Base-by-base conservation (phyloP, 2,113 vertebrate genomes). In the Hippolais icterina region DNA sequence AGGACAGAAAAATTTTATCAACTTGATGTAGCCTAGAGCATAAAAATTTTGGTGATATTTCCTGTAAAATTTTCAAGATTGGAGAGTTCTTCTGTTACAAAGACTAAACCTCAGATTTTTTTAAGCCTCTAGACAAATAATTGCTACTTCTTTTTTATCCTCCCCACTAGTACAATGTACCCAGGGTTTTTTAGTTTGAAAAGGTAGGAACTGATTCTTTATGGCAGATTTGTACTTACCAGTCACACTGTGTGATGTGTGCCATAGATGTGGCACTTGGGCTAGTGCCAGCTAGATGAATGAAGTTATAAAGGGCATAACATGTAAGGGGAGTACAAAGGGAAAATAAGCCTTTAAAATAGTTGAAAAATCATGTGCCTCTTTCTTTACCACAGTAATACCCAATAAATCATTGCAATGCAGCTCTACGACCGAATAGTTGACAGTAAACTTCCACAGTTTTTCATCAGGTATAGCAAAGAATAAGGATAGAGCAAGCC, bases 331-430 rank as follows among this genome's bases (percentile, higher is more conserved):
- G 59, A 85, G 35, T 46, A 77, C 39, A 92, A 82, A 96, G 93
- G 96, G 91, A 96, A 93, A 89, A 71, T 28, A 82, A 76, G 82
- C 44, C 72, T 92, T 90, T 71, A 37, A 88, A 90, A 50, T 8
- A 65, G 33, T 27, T 76, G 31, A 71, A 64, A 83, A 81, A 56
- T 83, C 52, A 52, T 0, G 3, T 78, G 79, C 54, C 88, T 93
- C 80, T 83, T 65, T 85, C 75, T 86, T 84, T 85, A 37, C 49
- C 78, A 2, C 1, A 2, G 46, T 81, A 74, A 61, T 60, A 46
- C 6, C 76, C 44, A 75, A 7, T 49, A 68, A 86, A 77, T 56
- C 33, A 29, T 66, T 92, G 75, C 1, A 1, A 37, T 56, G 44
- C 63, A 88, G 59, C 25, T 80, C 81, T 93, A 28, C 90, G 64